phyloP scores from a whole-genome alignment of 2,888 invertebrate genomes.

The Notocelia uddmanniana region DNA sequence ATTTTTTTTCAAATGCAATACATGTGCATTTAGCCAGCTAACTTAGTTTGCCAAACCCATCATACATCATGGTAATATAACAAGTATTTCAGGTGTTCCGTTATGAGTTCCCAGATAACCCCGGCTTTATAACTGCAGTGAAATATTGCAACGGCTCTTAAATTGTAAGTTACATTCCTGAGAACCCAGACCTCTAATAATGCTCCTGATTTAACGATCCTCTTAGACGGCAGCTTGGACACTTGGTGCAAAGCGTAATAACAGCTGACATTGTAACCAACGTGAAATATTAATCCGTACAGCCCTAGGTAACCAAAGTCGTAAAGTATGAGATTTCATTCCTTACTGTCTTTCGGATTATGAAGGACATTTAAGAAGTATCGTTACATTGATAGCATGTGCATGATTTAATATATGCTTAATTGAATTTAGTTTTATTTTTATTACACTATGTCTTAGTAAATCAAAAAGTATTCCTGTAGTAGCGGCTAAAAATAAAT shows the following conservation, averaged over 20 bases:
- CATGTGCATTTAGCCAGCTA: neutral
- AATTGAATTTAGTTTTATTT: too few species aligned
- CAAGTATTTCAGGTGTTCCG: neutral
- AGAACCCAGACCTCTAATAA: slow-evolving; percentile 34
- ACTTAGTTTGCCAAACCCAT: neutral
- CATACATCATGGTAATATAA: neutral
- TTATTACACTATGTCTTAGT: too few species aligned
- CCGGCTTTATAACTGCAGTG: slow-evolving; percentile 6
- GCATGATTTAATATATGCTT: too few species aligned
- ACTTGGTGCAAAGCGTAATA: slow-evolving; percentile 13
- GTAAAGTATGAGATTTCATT: neutral
- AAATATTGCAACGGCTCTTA: slow-evolving; percentile 37
- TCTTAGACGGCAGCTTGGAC: slow-evolving; percentile 22
- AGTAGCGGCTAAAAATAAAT: too few species aligned
- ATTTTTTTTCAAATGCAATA: neutral
- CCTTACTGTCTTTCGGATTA: neutral
- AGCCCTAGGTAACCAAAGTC: neutral
- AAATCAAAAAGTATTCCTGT: too few species aligned
- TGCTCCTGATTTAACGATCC: slow-evolving; percentile 35
- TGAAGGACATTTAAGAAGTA: too few species aligned
- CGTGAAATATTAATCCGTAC: neutral
- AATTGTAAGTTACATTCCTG: slow-evolving; percentile 36
- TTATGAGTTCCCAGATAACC: slow-evolving; percentile 4
- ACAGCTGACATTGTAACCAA: slow-evolving; percentile 35
- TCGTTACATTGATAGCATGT: too few species aligned